These are phyloP conservation scores for Scaptomyza montana DNA, from an alignment of 1,140 invertebrate species.

Conservation along the genomic window DNA sequence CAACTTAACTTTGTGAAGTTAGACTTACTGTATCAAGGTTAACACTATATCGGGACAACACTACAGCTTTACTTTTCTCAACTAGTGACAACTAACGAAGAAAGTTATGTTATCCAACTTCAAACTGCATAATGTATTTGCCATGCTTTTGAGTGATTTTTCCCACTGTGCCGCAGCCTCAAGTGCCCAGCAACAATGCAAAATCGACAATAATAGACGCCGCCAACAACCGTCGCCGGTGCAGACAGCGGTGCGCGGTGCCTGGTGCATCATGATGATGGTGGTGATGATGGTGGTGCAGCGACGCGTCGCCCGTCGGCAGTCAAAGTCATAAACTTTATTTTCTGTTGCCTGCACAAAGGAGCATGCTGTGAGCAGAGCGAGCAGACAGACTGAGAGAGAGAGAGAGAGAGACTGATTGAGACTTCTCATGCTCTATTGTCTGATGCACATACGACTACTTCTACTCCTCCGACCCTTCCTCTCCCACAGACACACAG, in stretches of 20 bases:
- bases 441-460: conserved; percentile 50
- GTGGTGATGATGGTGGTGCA: background rate
- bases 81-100: no score
- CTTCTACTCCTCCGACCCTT: background rate
- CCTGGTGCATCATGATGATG: no score
- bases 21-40: no score
- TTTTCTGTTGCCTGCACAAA: conserved; percentile 81
- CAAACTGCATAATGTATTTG: background rate
- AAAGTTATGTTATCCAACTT: no score
- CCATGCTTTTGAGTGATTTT: background rate
- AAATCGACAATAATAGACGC: conserved; percentile 72
- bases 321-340: conserved; percentile 81
- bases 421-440: conserved; percentile 45
- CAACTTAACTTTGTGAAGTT: no score
- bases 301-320: conserved; percentile 57
- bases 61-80: no score
- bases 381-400: conserved; percentile 23
- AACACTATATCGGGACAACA: no score
- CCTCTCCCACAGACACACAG: no score
- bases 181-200: conserved; percentile 54
- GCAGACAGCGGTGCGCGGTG: conserved; percentile 45
- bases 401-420: background rate
- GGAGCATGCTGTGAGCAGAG: conserved; percentile 47
- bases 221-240: conserved; percentile 53
- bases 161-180: conserved; percentile 39